Conservation (phyloP, 2,888 invertebrate species). For the Tetropium fuscum region DNA sequence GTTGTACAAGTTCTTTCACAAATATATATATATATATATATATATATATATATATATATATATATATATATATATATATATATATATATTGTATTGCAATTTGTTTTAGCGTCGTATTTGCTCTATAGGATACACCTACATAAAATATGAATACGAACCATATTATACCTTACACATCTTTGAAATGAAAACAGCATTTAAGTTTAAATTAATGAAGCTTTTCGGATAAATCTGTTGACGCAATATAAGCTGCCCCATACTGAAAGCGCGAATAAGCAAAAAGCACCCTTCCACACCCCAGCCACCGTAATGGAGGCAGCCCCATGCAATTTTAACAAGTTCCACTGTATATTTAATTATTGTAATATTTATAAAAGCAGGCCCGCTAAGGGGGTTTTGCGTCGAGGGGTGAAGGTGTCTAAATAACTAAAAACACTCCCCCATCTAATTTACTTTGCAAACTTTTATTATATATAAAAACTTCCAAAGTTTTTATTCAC, state of each 20-base stretch:
- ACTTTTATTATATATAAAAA: constrained; percentile 59
- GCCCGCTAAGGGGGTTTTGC: constrained; percentile 46
- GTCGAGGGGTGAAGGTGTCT: constrained; percentile 45
- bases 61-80: too few relatives aligned
- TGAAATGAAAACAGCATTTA: constrained; percentile 24
- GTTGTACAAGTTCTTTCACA: too few relatives aligned
- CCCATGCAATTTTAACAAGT: constrained; percentile 58
- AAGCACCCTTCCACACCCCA: constrained; percentile 50
- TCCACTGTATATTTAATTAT: constrained; percentile 65
- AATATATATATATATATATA: too few relatives aligned
- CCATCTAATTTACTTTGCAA: constrained; percentile 57
- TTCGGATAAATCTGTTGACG: constrained; percentile 28
- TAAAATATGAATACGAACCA: constrained; percentile 15
- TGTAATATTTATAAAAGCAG: constrained; percentile 65
- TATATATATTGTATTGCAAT: too few relatives aligned
- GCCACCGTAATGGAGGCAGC: constrained; percentile 55
- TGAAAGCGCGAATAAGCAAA: constrained; percentile 29
- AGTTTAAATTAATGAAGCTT: constrained; percentile 24
- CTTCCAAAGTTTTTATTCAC: constrained; percentile 50
- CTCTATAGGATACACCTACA: constrained; percentile 11
- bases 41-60: too few relatives aligned
- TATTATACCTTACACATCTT: constrained; percentile 15
- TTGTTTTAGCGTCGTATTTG: too few relatives aligned
- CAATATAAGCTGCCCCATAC: constrained; percentile 27
- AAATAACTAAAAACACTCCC: constrained; percentile 58